These are phyloP conservation scores for Melinopterus prodromus DNA, from an alignment of 2,888 invertebrate species.

Conservation along the genomic window DNA sequence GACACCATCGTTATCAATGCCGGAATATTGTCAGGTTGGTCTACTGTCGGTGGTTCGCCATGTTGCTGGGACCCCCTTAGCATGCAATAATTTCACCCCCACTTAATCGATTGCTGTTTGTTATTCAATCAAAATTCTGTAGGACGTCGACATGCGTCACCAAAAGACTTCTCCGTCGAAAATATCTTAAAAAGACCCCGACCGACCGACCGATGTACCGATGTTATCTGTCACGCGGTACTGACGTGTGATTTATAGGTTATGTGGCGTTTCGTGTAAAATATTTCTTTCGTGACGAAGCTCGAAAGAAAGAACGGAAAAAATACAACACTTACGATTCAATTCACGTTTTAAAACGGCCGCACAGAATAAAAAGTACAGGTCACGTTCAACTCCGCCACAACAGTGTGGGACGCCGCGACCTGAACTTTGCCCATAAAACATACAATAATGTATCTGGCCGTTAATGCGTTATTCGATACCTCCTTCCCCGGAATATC, in stretches of 20 bases:
- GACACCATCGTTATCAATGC: too few relatives aligned
- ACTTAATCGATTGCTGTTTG: not conserved
- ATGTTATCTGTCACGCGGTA: not conserved
- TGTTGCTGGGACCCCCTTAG: too few relatives aligned
- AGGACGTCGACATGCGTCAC: not conserved
- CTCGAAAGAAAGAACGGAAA: not conserved
- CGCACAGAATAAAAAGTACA: constrained; percentile 4
- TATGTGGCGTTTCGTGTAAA: not conserved
- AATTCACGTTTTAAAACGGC: not conserved
- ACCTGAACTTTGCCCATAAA: constrained; percentile 4
- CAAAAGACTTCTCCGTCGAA: not conserved
- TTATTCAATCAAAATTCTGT: not conserved
- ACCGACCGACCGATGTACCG: not conserved
- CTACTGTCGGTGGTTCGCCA: too few relatives aligned
- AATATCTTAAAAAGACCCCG: not conserved
- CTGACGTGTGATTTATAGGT: not conserved
- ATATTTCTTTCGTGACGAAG: constrained; percentile 4
- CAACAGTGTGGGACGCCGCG: not conserved
- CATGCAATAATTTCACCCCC: too few relatives aligned
- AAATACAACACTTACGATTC: not conserved
- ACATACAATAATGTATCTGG: constrained; percentile 4
- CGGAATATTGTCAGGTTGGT: too few relatives aligned
- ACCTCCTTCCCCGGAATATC: not conserved
- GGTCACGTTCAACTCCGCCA: not conserved
- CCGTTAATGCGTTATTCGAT: constrained; percentile 4